Percentiles rank a stretch among this genome's conserved stretches.
Conservation (phyloP, 2,888 invertebrate genomes). For the Morpho deidamia region DNA sequence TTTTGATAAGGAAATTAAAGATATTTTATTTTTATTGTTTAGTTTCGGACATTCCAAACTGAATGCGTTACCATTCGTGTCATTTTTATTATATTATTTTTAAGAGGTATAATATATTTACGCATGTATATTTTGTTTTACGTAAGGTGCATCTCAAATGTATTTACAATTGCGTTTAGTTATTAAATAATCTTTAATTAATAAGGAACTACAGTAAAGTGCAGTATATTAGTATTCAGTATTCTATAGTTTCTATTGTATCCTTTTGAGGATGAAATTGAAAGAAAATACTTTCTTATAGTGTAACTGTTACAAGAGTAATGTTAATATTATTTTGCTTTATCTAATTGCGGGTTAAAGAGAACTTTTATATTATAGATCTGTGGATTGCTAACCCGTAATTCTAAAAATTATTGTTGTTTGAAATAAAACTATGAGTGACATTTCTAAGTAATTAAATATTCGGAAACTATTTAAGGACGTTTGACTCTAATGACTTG, state of each 20-base stretch:
- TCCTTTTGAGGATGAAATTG: too few relatives aligned
- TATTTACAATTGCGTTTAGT: conserved; percentile 1
- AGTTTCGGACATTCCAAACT: conserved; percentile 10
- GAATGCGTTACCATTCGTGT: conserved; percentile 17
- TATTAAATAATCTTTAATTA: too few relatives aligned
- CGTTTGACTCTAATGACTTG: not conserved
- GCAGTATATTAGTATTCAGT: conserved; percentile 7
- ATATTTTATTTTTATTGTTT: conserved; percentile 14
- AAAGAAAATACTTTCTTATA: too few relatives aligned
- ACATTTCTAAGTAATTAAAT: too few relatives aligned
- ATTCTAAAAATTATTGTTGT: too few relatives aligned
- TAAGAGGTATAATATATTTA: not conserved
- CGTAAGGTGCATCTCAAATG: conserved; percentile 3
- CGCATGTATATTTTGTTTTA: conserved; percentile 10
- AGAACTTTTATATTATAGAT: too few relatives aligned
- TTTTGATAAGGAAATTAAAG: conserved; percentile 10
- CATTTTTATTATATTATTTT: conserved; percentile 7
- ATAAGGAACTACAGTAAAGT: not conserved
- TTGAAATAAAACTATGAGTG: too few relatives aligned
- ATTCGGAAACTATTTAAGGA: too few relatives aligned
- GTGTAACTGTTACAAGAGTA: too few relatives aligned
- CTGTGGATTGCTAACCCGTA: too few relatives aligned
- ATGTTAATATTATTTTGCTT: too few relatives aligned
- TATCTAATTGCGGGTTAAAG: too few relatives aligned
- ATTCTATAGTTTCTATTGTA: not conserved